phyloP scores from a whole-genome alignment of 2,113 vertebrate species.

The Axis porcinus region DNA sequence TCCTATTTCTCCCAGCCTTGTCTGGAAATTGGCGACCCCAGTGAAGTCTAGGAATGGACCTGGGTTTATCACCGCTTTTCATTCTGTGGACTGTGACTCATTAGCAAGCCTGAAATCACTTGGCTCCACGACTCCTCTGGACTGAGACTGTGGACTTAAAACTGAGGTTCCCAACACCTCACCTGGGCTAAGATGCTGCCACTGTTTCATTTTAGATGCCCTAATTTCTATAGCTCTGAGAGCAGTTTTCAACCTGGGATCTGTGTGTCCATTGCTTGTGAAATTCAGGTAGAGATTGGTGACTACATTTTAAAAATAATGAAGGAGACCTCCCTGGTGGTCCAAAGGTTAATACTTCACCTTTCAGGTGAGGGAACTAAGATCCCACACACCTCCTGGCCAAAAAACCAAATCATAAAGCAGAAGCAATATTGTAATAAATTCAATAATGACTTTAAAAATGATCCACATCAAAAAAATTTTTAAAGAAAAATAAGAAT shows the following conservation, averaged over 20 bases:
- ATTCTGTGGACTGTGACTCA: background rate
- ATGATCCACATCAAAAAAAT: fast-evolving
- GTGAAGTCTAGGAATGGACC: background rate
- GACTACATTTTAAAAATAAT: background rate
- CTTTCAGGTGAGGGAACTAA: background rate
- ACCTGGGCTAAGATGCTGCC: background rate
- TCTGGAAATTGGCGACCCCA: background rate
- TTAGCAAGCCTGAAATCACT: background rate
- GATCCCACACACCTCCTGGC: background rate
- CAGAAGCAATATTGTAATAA: background rate
- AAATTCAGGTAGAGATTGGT: background rate
- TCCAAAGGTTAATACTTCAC: background rate
- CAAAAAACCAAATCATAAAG: background rate
- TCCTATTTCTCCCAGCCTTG: background rate
- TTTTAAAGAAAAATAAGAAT: background rate
- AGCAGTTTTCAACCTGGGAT: background rate
- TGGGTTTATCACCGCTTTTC: background rate
- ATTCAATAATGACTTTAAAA: background rate
- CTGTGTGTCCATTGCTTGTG: background rate
- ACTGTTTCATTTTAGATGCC: background rate
- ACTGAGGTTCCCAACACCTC: background rate
- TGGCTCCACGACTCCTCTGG: background rate
- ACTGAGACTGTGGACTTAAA: background rate
- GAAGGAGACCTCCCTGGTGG: background rate
- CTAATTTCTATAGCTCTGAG: background rate